Evolutionary conservation across 1,140 invertebrate species (phyloP).

Genomic region (Laodelphax striatellus): DNA sequence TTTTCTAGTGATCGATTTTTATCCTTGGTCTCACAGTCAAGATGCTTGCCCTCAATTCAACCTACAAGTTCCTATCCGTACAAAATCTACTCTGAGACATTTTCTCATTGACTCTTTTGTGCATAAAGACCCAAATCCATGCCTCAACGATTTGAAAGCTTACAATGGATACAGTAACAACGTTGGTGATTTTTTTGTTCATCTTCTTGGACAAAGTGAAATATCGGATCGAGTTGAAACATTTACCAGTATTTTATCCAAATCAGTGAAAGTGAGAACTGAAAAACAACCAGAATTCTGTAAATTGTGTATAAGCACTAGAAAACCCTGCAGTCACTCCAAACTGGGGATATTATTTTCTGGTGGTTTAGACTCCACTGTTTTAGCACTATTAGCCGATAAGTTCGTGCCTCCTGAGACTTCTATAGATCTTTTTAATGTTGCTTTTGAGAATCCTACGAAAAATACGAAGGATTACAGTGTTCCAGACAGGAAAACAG

Average conservation of each 20-base stretch:
- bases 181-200: too few relatives aligned
- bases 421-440: conserved; percentile 90
- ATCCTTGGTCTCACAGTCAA: too few relatives aligned
- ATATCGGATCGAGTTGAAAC: conserved; percentile 34
- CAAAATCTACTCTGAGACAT: not conserved
- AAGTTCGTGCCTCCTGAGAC: conserved; percentile 53
- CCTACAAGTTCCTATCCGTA: not conserved
- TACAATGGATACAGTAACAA: too few relatives aligned
- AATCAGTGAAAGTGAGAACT: conserved; percentile 50
- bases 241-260: conserved; percentile 42
- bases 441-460: conserved; percentile 66
- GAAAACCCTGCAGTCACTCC: conserved; percentile 46
- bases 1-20: too few relatives aligned
- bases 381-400: conserved; percentile 70
- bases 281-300: conserved; percentile 51
- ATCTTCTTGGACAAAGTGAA: not conserved
- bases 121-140: not conserved
- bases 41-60: too few relatives aligned
- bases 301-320: conserved; percentile 40
- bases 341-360: conserved; percentile 85
- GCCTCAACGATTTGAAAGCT: not conserved
- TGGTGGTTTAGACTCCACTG: conserved; percentile 87
- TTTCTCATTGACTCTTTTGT: not conserved
- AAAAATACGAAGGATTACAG: conserved; percentile 29
- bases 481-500: conserved; percentile 74